Evolutionary conservation across 2,888 invertebrate species (phyloP).

Genomic region (Cabera pusaria): DNA sequence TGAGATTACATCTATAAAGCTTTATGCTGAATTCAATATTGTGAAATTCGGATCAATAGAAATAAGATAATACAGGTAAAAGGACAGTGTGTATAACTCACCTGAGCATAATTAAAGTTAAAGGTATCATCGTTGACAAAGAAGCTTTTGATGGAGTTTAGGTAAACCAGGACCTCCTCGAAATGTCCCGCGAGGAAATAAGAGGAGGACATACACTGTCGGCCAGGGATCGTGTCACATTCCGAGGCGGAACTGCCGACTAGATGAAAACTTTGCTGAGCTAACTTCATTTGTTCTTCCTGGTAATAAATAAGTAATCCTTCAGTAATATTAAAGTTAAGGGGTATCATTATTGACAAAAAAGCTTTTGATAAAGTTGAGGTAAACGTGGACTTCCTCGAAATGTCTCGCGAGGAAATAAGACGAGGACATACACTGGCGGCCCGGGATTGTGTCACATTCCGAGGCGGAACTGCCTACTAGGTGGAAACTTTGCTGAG

Average conservation of each 20-base stretch:
- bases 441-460: conserved; percentile 98
- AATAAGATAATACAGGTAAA: too few species aligned
- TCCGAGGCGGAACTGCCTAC: conserved; percentile 98
- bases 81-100: conserved; percentile 31
- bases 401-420: conserved; percentile 97
- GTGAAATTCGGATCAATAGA: too few species aligned
- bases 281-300: conserved; percentile 97
- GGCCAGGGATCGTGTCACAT: conserved; percentile 98
- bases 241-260: conserved; percentile 98
- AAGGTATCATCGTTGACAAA: conserved; percentile 95
- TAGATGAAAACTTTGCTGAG: conserved; percentile 97
- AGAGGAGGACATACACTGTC: conserved; percentile 99
- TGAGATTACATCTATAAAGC: too few species aligned
- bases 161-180: conserved; percentile 97
- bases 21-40: too few species aligned
- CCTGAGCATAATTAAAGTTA: conserved; percentile 94
- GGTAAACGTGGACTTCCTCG: conserved; percentile 97
- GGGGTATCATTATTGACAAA: conserved; percentile 94
- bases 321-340: too few species aligned
- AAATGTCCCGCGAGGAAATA: conserved; percentile 97
- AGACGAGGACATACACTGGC: conserved; percentile 99
- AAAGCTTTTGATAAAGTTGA: conserved; percentile 98
- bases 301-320: too few species aligned
- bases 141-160: conserved; percentile 98
- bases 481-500: conserved; percentile 97